A percentile compares a stretch with the other conserved stretches of the same genome.
phyloP scores from a whole-genome alignment of 2,113 vertebrate genomes.

The Phylloscopus whistleri region DNA sequence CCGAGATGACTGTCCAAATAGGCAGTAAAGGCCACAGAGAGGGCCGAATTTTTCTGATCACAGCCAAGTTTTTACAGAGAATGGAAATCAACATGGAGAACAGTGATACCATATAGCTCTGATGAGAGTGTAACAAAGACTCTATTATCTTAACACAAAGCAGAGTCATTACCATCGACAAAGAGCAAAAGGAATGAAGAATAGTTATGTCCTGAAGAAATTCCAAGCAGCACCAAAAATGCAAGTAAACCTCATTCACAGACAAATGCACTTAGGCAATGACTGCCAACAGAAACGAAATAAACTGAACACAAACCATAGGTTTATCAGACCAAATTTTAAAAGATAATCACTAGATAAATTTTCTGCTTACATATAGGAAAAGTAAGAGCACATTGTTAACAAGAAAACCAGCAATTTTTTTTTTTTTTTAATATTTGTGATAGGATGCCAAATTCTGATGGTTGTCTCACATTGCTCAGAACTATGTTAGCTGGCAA shows the following conservation, averaged over 20 bases:
- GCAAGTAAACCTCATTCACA: not conserved
- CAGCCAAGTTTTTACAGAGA: not conserved
- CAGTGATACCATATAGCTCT: not conserved
- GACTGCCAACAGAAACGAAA: not conserved
- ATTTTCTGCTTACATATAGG: not conserved
- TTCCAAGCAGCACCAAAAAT: not conserved
- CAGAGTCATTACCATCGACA: not conserved
- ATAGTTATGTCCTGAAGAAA: slow-evolving; percentile 28
- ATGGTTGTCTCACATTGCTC: not conserved
- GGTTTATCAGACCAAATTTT: not conserved
- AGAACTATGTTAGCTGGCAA: not conserved
- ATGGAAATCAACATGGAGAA: slow-evolving; percentile 23
- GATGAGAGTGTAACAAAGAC: not conserved
- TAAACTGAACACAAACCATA: not conserved
- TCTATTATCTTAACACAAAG: slow-evolving; percentile 18
- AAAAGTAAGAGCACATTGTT: not conserved
- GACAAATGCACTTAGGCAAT: not conserved
- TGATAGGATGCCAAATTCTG: not conserved
- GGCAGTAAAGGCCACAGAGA: not conserved
- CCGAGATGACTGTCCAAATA: not conserved
- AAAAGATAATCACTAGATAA: not conserved
- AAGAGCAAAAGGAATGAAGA: slow-evolving; percentile 27
- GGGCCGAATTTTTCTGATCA: not conserved
- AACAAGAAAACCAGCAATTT: not conserved
- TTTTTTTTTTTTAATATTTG: not conserved